Conservation (phyloP, 2,797 vertebrate species). For the Microhierax caerulescens region DNA sequence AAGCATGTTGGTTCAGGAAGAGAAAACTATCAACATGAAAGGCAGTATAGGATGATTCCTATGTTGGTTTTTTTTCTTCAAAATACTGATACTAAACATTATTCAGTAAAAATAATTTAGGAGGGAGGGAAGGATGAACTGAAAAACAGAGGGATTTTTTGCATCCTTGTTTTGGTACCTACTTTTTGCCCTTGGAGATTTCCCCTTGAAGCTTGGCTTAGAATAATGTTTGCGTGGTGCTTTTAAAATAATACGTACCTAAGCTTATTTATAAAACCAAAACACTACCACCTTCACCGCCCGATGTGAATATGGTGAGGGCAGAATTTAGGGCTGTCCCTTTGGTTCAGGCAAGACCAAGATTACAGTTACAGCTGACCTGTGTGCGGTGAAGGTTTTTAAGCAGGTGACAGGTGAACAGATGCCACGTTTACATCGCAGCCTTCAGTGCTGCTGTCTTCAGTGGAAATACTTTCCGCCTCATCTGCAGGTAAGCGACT, state of each 20-base stretch:
- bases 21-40: background rate
- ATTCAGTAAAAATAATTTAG: background rate
- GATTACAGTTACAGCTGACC: fast-evolving
- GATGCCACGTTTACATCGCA: fast-evolving
- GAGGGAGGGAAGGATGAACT: background rate
- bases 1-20: background rate
- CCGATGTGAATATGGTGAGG: fast-evolving
- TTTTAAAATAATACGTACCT: background rate
- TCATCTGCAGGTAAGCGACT: fast-evolving
- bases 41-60: background rate
- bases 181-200: background rate
- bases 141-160: background rate
- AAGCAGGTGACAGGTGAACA: fast-evolving
- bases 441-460: background rate
- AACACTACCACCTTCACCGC: fast-evolving
- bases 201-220: background rate
- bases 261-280: background rate
- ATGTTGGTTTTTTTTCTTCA: background rate
- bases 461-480: fast-evolving
- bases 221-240: background rate
- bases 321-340: background rate
- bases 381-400: fast-evolving
- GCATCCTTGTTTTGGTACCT: background rate
- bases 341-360: background rate
- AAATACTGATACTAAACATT: background rate